Evolutionary conservation across 2,888 invertebrate genomes (phyloP).

Genomic region (Abrostola triplasia): DNA sequence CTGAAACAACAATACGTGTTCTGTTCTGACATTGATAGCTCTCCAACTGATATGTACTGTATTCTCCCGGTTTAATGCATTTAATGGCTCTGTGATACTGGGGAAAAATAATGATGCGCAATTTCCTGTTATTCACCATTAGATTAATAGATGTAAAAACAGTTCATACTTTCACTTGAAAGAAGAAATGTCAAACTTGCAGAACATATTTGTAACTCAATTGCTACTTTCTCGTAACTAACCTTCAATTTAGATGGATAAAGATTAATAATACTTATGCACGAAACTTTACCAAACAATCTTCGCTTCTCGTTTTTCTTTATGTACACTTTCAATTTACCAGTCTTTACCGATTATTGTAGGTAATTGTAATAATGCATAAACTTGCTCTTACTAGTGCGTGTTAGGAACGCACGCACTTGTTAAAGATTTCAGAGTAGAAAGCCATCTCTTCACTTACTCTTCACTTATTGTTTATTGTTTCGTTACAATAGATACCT

Average conservation of each 20-base stretch:
- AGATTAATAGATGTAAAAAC: conserved; percentile 39
- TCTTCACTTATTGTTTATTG: conserved; percentile 65
- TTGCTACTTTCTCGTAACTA: conserved; percentile 78
- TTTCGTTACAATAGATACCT: conserved; percentile 66
- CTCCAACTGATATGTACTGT: conserved; percentile 62
- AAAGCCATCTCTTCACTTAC: conserved; percentile 64
- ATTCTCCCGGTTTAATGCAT: conserved; percentile 39
- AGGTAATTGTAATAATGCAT: conserved; percentile 74
- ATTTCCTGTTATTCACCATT: conserved; percentile 50
- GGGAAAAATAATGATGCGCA: conserved; percentile 50
- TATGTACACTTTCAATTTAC: conserved; percentile 69
- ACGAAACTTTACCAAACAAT: conserved; percentile 76
- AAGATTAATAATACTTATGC: conserved; percentile 68
- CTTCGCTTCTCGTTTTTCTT: conserved; percentile 68
- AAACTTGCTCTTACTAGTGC: conserved; percentile 74
- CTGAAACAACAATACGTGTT: conserved; percentile 72
- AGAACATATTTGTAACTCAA: conserved; percentile 72
- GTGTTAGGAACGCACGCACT: conserved; percentile 53
- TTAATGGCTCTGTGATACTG: conserved; percentile 37
- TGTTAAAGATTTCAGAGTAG: conserved; percentile 60
- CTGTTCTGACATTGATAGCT: conserved; percentile 69
- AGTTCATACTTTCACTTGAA: conserved; percentile 73
- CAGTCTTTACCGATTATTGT: conserved; percentile 73
- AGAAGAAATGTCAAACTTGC: conserved; percentile 70
- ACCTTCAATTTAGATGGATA: conserved; percentile 82